phyloP scores from a whole-genome alignment of 2,113 vertebrate genomes.

The Melanerpes formicivorus region DNA sequence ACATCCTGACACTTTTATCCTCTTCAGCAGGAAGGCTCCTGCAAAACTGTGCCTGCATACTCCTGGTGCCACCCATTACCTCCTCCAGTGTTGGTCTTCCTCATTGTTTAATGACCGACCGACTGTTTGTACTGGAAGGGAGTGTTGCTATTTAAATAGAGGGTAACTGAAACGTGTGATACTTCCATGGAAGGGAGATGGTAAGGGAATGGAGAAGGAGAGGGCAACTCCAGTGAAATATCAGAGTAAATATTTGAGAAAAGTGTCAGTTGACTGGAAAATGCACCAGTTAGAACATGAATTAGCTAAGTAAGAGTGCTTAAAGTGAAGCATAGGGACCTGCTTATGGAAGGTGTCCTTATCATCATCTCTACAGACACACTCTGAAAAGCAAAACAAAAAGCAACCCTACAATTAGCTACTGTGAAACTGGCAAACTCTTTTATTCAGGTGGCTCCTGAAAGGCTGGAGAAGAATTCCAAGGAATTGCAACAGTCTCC shows the following conservation, averaged over 20 bases:
- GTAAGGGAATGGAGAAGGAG: not conserved
- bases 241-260: slow-evolving; percentile 1
- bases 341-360: not conserved
- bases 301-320: not conserved
- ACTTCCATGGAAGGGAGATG: not conserved
- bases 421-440: not conserved
- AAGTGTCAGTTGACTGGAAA: not conserved
- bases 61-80: not conserved
- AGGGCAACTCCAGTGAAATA: not conserved
- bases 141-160: slow-evolving; percentile 57
- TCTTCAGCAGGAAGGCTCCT: not conserved
- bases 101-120: slow-evolving; percentile 40
- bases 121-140: slow-evolving; percentile 48
- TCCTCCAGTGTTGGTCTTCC: slow-evolving; percentile 5
- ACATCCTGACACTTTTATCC: not conserved
- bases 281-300: not conserved
- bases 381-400: slow-evolving; percentile 9
- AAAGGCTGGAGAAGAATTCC: slow-evolving; percentile 32
- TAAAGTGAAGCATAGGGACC: not conserved
- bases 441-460: not conserved
- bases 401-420: not conserved
- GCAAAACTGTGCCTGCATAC: not conserved
- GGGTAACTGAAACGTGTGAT: not conserved
- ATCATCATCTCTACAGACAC: not conserved
- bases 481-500: not conserved